Conservation (phyloP, 1,140 invertebrate genomes). For the Brachionus sp. region DNA sequence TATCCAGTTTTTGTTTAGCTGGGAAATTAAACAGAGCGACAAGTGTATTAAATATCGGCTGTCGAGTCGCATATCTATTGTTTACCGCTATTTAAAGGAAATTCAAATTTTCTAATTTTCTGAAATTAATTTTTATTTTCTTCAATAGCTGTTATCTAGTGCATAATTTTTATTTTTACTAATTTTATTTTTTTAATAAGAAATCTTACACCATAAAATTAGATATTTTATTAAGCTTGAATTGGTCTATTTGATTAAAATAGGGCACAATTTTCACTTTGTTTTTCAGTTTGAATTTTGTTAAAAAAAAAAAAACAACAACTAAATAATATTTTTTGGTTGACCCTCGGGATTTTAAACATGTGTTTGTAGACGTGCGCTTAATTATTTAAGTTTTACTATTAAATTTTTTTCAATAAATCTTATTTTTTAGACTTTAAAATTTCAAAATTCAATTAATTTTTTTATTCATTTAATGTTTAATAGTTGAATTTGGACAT, state of each 20-base stretch:
- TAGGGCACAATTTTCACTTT: background rate
- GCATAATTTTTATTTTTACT: background rate
- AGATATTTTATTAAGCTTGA: slow-evolving; percentile 11
- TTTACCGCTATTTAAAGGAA: slow-evolving; percentile 11
- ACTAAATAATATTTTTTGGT: background rate
- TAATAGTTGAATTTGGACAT: no score
- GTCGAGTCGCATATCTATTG: slow-evolving; percentile 5
- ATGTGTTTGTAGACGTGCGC: background rate
- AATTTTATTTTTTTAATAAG: background rate
- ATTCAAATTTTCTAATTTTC: slow-evolving; percentile 19
- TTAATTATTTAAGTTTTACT: background rate
- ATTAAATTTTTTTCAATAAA: background rate
- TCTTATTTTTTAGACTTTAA: background rate
- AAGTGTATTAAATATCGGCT: slow-evolving; percentile 27
- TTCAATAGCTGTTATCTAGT: slow-evolving; percentile 26
- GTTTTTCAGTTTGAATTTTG: background rate
- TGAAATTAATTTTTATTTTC: background rate
- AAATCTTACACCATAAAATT: slow-evolving; percentile 36
- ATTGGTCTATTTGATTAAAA: background rate
- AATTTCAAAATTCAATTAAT: no score
- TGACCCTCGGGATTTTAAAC: background rate
- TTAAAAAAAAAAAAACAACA: background rate
- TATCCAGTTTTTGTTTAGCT: background rate
- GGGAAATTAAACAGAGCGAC: slow-evolving; percentile 31
- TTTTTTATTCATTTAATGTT: no score